Evolutionary conservation across 2,797 vertebrate species (phyloP).

Genomic region (Lophura swinhoii): DNA sequence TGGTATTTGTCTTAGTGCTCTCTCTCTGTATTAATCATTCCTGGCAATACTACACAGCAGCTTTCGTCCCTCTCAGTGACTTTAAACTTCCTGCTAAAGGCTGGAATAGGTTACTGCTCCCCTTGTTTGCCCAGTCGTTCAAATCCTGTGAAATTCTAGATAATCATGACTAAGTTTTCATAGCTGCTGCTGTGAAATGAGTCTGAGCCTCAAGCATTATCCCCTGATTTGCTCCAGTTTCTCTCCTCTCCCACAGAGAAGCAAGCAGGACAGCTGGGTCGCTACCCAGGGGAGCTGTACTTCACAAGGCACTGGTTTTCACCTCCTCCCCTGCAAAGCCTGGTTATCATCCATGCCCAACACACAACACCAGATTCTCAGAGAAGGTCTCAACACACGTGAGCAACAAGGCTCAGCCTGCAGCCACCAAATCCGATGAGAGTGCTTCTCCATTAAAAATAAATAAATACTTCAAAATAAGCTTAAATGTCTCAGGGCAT

Average conservation of each 20-base stretch:
- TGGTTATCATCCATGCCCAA: not conserved
- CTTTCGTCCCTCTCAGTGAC: not conserved
- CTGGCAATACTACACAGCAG: constrained; percentile 11
- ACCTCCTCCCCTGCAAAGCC: not conserved
- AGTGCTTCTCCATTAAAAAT: not conserved
- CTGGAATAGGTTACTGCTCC: not conserved
- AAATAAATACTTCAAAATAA: not conserved
- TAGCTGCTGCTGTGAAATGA: constrained; percentile 3
- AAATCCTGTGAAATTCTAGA: constrained; percentile 17
- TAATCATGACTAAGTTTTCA: not conserved
- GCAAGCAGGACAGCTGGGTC: not conserved
- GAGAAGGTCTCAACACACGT: not conserved
- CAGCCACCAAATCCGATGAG: not conserved
- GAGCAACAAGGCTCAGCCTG: not conserved
- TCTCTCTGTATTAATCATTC: not conserved
- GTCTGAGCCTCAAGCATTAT: not conserved
- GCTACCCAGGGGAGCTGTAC: not conserved
- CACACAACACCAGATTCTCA: accelerated
- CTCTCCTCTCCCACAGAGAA: not conserved
- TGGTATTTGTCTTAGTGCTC: not conserved
- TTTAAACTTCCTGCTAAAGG: constrained; percentile 16
- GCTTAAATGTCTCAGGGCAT: not conserved
- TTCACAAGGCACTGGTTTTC: not conserved
- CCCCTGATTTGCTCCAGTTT: not conserved
- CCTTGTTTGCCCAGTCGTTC: not conserved